These are phyloP conservation scores for Drosophila mayri DNA, from an alignment of 1,140 invertebrate species.

Conservation along the genomic window DNA sequence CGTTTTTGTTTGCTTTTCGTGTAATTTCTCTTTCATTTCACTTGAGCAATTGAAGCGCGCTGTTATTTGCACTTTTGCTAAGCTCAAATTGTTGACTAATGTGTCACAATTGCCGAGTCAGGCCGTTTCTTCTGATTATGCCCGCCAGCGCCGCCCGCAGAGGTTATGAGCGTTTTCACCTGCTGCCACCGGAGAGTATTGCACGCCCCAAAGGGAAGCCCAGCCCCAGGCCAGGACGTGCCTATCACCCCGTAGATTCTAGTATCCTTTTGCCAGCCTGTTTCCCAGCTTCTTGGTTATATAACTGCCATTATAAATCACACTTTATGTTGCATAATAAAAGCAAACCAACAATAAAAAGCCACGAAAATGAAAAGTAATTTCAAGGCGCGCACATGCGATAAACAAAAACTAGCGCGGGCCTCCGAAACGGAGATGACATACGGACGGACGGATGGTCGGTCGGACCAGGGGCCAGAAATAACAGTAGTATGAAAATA, in stretches of 20 bases:
- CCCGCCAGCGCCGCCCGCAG: constrained; percentile 3
- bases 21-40: constrained; percentile 84
- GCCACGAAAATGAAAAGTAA: constrained; percentile 80
- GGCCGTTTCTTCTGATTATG: constrained; percentile 53
- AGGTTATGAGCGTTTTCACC: constrained; percentile 53
- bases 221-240: constrained; percentile 56
- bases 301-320: constrained; percentile 61
- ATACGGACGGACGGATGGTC: constrained; percentile 14
- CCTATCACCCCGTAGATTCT: constrained; percentile 25
- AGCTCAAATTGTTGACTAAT: constrained; percentile 84
- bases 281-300: constrained; percentile 26
- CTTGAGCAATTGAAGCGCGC: constrained; percentile 82
- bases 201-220: constrained; percentile 6
- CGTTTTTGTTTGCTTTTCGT: constrained; percentile 79
- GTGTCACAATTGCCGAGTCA: constrained; percentile 83
- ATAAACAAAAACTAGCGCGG: constrained; percentile 60
- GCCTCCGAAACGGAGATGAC: constrained; percentile 54
- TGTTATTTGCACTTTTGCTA: constrained; percentile 84
- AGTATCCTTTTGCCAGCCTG: constrained; percentile 9
- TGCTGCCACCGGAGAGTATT: constrained; percentile 5
- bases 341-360: constrained; percentile 56
- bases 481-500: constrained; percentile 80
- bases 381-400: constrained; percentile 79
- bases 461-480: constrained; percentile 48
- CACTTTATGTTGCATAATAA: constrained; percentile 73